Base-by-base conservation (phyloP, 2,888 invertebrate species). In the Odiellus spinosus region DNA sequence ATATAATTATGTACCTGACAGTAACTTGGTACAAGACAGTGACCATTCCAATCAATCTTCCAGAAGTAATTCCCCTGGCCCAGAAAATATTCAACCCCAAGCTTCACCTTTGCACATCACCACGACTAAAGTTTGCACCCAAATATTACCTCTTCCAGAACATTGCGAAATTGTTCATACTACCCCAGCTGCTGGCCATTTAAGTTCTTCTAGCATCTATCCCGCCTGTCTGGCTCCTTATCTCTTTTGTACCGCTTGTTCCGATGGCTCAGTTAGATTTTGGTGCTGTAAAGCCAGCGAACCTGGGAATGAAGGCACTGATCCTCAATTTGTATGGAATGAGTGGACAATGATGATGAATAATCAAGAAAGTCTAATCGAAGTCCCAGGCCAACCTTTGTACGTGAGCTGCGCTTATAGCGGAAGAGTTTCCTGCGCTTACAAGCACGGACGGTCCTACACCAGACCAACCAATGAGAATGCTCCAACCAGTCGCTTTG, bases 221-320 rank as follows among this genome's bases (percentile, higher is more conserved):
- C 95, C 96, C 3, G 95, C 95, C n/a, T 98, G 96, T 67, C 78
- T 91, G 61, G 91, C 96, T 0, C 96, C 96, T 0, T 98, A 95
- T 64, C 85, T 91, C 51, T 75, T 98, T 50, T 83, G 88, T 0
- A 93, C 95, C 0, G 91, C 93, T 1, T 96, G 95, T 63, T 82
- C 87, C 11, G 96, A 98, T 63, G 88, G 90, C 53, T 78, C 82
- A 0, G 76, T 88, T 34, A 76, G 87, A 49, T 88, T 88, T 65
- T 88, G 88, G 88, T 82, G 79, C 59, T 83, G 83, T 59, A 72
- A 76, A 59, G 76, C 76, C 6, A 70, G 70, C 1, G 76, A 75
- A 61, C 69, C 62, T 40, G 66, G 67, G 1, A 62, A 69, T 14
- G 69, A 46, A 43, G 49, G 46, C 69, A 46, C 46, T n/a, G 42